Evolutionary conservation across 1,140 invertebrate species (phyloP).

Genomic region (Chionoecetes opilio): DNA sequence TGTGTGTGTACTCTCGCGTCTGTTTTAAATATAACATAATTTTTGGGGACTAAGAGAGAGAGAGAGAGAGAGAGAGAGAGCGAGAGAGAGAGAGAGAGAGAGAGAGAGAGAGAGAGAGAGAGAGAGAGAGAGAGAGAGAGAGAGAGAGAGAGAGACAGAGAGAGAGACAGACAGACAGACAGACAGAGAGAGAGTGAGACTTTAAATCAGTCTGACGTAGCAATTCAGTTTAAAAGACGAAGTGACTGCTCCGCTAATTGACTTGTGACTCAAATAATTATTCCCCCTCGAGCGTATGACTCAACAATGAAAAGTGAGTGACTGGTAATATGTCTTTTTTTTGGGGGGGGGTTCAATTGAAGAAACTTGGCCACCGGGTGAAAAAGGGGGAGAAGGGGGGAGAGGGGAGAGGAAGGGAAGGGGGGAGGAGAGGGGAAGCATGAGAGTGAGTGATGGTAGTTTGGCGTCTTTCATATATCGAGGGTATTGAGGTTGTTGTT

Average conservation of each 20-base stretch:
- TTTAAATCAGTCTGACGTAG: not conserved
- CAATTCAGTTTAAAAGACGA: not conserved
- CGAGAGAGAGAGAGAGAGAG: not conserved
- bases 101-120: too few species aligned
- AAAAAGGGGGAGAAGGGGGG: too few species aligned
- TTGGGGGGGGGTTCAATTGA: not conserved
- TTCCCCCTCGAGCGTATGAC: too few species aligned
- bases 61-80: constrained; percentile 27
- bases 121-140: too few species aligned
- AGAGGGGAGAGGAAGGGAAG: not conserved
- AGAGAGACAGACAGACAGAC: too few species aligned
- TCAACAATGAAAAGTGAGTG: not conserved
- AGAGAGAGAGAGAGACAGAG: not conserved
- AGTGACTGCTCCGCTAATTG: not conserved
- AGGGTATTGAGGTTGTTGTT: not conserved
- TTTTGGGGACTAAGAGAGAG: not conserved
- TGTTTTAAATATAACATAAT: not conserved
- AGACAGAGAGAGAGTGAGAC: too few species aligned
- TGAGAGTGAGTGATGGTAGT: not conserved
- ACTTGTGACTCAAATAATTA: not conserved
- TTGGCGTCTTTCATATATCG: not conserved
- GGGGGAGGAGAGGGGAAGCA: not conserved
- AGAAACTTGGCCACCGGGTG: not conserved
- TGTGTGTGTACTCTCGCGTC: not conserved
- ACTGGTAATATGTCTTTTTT: not conserved